Evolutionary conservation across 2,888 invertebrate species (phyloP).

Genomic region (Sialis fuliginosa): DNA sequence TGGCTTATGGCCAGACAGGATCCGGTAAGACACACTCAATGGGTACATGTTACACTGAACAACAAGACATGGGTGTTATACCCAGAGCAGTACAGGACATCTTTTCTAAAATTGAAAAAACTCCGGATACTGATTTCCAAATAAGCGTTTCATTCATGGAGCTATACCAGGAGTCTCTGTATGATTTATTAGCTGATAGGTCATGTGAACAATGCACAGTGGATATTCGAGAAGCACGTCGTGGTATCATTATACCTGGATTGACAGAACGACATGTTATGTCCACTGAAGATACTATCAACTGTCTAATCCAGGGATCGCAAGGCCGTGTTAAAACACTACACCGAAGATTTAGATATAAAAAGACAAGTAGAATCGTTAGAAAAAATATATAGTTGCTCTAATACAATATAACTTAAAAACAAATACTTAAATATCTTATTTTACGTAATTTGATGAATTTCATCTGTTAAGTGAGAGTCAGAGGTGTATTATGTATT

Average conservation of each 20-base stretch:
- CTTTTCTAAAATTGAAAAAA: constrained; percentile 45
- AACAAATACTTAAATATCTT: too few relatives aligned
- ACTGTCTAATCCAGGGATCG: constrained; percentile 52
- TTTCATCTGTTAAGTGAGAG: too few relatives aligned
- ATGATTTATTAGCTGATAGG: constrained; percentile 57
- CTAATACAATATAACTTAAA: too few relatives aligned
- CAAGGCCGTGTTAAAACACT: constrained; percentile 40
- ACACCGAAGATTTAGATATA: constrained; percentile 34
- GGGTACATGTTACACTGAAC: constrained; percentile 62
- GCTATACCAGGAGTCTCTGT: constrained; percentile 76
- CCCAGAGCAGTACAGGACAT: constrained; percentile 72
- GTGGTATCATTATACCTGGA: constrained; percentile 43
- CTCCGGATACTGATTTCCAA: constrained; percentile 41
- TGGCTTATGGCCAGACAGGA: constrained; percentile 92
- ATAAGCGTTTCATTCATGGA: constrained; percentile 75
- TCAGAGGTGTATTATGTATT: too few relatives aligned
- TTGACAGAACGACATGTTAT: constrained; percentile 44
- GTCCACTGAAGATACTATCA: constrained; percentile 46
- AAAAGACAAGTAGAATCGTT: constrained; percentile 49
- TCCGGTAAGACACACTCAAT: constrained; percentile 89
- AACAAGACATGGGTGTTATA: constrained; percentile 61
- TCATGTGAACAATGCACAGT: constrained; percentile 52
- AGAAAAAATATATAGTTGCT: constrained; percentile 27
- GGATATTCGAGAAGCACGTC: constrained; percentile 64
- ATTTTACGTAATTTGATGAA: too few relatives aligned